A percentile compares a stretch with the other conserved stretches of the same genome.
These are phyloP conservation scores for Eristalis intricaria DNA, from an alignment of 2,888 invertebrate species.

Conservation along the genomic window DNA sequence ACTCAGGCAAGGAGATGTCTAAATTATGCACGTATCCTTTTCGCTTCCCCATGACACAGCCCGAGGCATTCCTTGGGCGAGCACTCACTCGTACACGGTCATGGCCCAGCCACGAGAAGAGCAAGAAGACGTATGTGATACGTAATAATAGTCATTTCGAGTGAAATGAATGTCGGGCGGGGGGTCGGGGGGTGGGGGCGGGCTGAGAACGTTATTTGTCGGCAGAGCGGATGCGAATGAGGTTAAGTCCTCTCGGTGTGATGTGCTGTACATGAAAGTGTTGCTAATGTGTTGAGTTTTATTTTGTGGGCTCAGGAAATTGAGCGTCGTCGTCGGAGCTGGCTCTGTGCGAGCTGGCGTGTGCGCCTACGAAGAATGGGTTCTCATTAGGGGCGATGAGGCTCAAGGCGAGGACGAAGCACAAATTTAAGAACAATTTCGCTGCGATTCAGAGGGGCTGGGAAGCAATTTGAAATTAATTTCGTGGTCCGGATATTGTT, in stretches of 20 bases:
- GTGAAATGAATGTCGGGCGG: conserved; percentile 2
- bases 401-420: neutral
- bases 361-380: neutral
- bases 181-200: neutral
- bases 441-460: neutral
- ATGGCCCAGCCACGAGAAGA: neutral
- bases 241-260: conserved; percentile 10
- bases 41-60: neutral
- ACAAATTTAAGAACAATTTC: neutral
- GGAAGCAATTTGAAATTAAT: neutral
- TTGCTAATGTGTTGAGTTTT: conserved; percentile 25
- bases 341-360: neutral
- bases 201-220: conserved; percentile 15
- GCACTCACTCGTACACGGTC: neutral
- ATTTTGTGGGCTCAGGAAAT: conserved; percentile 14
- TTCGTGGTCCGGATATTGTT: neutral
- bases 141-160: conserved; percentile 21
- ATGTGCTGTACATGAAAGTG: conserved; percentile 22
- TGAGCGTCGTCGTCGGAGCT: neutral
- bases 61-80: conserved; percentile 11
- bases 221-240: conserved; percentile 19
- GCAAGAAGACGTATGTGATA: conserved; percentile 10
- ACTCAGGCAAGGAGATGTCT: conserved; percentile 6
- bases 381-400: neutral
- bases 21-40: conserved; percentile 28